Percentiles rank a stretch among this genome's conserved stretches.
These are phyloP conservation scores for Caenorhabditis imperialis DNA, from an alignment of 2,888 invertebrate species.

Conservation along the genomic window DNA sequence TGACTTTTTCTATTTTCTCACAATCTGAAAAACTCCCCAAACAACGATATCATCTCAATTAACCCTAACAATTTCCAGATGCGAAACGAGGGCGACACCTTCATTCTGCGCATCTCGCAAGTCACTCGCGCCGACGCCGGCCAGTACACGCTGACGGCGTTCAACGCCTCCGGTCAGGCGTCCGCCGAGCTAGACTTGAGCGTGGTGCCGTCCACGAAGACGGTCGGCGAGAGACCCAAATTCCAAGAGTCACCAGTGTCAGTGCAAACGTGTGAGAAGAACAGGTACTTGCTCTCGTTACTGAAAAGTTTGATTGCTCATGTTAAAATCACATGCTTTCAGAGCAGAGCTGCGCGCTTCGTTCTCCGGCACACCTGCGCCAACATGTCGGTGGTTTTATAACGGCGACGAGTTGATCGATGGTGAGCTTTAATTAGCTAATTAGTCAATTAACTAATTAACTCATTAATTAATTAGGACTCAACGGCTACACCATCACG, in stretches of 20 bases:
- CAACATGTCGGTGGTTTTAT: conserved; percentile 71
- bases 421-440: conserved; percentile 33
- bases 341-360: conserved; percentile 69
- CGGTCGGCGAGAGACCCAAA: conserved; percentile 60
- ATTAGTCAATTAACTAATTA: background rate
- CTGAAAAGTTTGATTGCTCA: background rate
- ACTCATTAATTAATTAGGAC: too few species aligned
- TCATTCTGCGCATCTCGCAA: conserved; percentile 67
- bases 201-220: conserved; percentile 56
- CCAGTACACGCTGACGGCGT: conserved; percentile 67
- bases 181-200: conserved; percentile 55
- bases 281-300: conserved; percentile 29
- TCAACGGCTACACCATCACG: conserved; percentile 60
- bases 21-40: too few species aligned
- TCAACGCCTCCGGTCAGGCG: conserved; percentile 66
- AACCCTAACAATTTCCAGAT: conserved; percentile 66
- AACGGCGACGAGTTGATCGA: conserved; percentile 65
- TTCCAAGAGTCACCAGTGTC: conserved; percentile 71
- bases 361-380: conserved; percentile 70
- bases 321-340: conserved; percentile 3
- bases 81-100: conserved; percentile 64
- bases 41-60: too few species aligned
- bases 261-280: conserved; percentile 64
- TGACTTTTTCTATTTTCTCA: too few species aligned
- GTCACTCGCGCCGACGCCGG: conserved; percentile 65